Percentiles rank a stretch among this genome's conserved stretches.
Conservation (phyloP, 2,113 vertebrate species). For the Tragelaphus imberbis region DNA sequence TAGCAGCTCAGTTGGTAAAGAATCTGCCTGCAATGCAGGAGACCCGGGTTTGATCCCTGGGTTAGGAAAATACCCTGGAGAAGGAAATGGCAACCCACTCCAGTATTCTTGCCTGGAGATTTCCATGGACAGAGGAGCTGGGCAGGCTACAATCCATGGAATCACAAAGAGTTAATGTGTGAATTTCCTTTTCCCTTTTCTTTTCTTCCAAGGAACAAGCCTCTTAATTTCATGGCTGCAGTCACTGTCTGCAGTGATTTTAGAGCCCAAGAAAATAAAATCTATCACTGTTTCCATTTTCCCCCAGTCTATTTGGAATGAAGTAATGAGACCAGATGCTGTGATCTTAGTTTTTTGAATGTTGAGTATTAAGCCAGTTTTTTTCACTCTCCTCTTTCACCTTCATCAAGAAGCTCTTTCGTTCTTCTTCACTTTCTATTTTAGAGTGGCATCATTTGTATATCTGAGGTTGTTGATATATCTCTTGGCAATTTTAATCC, state of each 20-base stretch:
- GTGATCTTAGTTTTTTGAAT: background rate
- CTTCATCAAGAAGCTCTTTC: background rate
- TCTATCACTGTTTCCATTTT: background rate
- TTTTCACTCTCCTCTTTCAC: background rate
- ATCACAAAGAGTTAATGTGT: background rate
- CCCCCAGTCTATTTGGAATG: background rate
- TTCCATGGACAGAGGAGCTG: background rate
- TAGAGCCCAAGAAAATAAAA: background rate
- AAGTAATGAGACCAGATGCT: background rate
- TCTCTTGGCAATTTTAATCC: background rate
- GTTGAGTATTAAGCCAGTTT: background rate
- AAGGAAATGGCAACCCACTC: background rate
- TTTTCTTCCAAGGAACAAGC: background rate
- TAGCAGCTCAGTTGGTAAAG: background rate
- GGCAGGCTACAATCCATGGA: background rate
- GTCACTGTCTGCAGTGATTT: background rate
- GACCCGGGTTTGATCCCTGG: background rate
- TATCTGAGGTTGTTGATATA: background rate
- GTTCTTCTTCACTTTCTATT: background rate
- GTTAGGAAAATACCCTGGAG: background rate
- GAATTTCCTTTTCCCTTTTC: background rate
- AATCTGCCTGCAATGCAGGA: background rate
- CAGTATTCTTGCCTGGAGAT: background rate
- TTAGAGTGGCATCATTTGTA: background rate
- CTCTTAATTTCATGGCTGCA: background rate